Conservation (phyloP, 2,888 invertebrate genomes). For the Sphinx pinastri region DNA sequence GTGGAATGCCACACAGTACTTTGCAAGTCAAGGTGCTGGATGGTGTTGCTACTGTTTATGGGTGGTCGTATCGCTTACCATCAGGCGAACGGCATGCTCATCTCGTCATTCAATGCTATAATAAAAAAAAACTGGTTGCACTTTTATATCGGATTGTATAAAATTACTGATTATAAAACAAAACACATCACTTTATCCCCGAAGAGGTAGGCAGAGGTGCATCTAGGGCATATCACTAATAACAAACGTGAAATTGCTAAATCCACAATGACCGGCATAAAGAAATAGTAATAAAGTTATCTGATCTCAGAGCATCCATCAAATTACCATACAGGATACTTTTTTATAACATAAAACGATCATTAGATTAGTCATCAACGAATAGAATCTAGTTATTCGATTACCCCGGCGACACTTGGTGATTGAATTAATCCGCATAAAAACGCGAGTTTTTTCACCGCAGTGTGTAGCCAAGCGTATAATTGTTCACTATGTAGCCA, state of each 20-base stretch:
- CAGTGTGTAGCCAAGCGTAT: conserved; percentile 32
- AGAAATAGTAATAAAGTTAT: neutral
- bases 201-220: neutral
- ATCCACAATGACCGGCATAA: neutral
- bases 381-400: conserved; percentile 7
- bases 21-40: no score
- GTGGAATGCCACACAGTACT: no score
- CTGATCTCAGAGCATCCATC: neutral
- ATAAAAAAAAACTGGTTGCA: no score
- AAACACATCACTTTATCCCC: neutral
- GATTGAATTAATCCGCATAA: conserved; percentile 15
- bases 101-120: no score
- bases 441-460: neutral
- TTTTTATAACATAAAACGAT: neutral
- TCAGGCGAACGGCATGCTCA: no score
- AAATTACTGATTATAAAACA: no score
- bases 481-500: conserved; percentile 34
- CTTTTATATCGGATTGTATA: no score
- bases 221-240: neutral
- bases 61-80: no score
- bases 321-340: conserved; percentile 17
- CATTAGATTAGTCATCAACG: conserved; percentile 12
- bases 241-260: no score
- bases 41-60: no score
- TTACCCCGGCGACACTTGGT: conserved; percentile 4